Percentiles rank a stretch among this genome's conserved stretches.
Evolutionary conservation across 2,113 vertebrate genomes (phyloP).

Genomic region (Gadus macrocephalus): DNA sequence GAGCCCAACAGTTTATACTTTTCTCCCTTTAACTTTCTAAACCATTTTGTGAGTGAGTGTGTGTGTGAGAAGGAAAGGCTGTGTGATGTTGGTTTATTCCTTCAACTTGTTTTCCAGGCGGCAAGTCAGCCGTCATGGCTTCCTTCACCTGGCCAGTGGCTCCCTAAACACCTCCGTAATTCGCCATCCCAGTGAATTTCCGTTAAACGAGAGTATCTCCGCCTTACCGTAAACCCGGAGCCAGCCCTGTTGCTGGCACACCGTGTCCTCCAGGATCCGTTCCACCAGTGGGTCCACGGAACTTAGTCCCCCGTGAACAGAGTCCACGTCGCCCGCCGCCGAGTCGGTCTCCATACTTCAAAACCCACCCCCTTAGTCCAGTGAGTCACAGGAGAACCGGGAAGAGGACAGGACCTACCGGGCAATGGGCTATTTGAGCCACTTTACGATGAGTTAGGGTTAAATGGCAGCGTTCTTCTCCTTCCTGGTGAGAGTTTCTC

Average conservation of each 20-base stretch:
- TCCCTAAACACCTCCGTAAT: too few relatives aligned
- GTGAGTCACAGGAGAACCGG: not conserved
- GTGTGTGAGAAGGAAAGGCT: too few relatives aligned
- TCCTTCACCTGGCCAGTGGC: too few relatives aligned
- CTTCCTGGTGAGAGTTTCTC: too few relatives aligned
- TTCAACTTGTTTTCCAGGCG: too few relatives aligned
- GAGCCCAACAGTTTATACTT: too few relatives aligned
- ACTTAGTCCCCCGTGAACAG: conserved; percentile 64
- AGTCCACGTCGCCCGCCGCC: conserved; percentile 76
- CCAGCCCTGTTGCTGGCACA: conserved; percentile 92
- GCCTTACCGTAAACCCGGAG: conserved; percentile 86
- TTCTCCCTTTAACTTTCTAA: too few relatives aligned
- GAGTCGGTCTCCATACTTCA: conserved; percentile 72
- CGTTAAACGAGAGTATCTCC: not conserved
- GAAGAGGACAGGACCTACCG: not conserved
- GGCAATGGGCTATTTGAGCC: not conserved
- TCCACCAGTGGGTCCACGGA: conserved; percentile 73
- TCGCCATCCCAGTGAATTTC: not conserved
- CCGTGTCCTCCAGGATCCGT: conserved; percentile 81
- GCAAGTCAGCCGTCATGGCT: too few relatives aligned
- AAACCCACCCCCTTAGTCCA: not conserved
- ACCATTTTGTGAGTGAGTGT: too few relatives aligned
- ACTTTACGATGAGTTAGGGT: too few relatives aligned
- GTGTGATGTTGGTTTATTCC: too few relatives aligned
- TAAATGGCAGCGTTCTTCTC: too few relatives aligned